phyloP scores from a whole-genome alignment of 2,888 invertebrate genomes.

The Aspidiotus rigidus region DNA sequence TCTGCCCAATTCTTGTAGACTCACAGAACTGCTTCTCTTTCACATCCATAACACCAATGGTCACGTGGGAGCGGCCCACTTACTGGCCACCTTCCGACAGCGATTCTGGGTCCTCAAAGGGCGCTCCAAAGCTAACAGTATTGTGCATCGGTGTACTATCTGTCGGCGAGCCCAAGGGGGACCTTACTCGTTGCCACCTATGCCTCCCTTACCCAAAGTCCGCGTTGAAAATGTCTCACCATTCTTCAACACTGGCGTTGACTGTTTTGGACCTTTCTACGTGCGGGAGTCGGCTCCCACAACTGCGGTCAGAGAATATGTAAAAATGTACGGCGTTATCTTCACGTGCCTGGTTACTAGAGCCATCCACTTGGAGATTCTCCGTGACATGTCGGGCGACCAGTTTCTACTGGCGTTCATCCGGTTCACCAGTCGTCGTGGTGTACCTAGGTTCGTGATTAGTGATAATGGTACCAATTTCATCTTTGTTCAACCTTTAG shows the following conservation, averaged over 20 bases:
- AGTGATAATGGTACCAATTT: too few relatives aligned
- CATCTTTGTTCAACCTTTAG: too few relatives aligned
- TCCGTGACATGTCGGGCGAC: not conserved
- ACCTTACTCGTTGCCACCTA: not conserved
- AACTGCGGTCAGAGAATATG: too few relatives aligned
- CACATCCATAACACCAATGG: not conserved
- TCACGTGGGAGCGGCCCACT: not conserved
- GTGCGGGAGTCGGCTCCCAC: too few relatives aligned
- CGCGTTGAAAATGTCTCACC: not conserved
- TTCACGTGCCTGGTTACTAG: not conserved
- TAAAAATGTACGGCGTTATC: not conserved
- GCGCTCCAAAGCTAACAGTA: too few relatives aligned
- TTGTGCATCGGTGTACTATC: not conserved
- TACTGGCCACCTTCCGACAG: not conserved
- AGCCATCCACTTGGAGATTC: not conserved
- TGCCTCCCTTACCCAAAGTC: not conserved
- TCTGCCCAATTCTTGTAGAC: not conserved
- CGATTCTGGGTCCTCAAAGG: not conserved
- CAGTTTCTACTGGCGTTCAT: too few relatives aligned
- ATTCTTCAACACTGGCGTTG: not conserved
- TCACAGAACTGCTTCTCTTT: not conserved
- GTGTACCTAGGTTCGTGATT: not conserved
- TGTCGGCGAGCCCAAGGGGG: not conserved
- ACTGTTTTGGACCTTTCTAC: too few relatives aligned
- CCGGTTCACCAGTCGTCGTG: not conserved